Evolutionary conservation across 2,113 vertebrate species (phyloP).

Genomic region (Malaclemys terrapin): DNA sequence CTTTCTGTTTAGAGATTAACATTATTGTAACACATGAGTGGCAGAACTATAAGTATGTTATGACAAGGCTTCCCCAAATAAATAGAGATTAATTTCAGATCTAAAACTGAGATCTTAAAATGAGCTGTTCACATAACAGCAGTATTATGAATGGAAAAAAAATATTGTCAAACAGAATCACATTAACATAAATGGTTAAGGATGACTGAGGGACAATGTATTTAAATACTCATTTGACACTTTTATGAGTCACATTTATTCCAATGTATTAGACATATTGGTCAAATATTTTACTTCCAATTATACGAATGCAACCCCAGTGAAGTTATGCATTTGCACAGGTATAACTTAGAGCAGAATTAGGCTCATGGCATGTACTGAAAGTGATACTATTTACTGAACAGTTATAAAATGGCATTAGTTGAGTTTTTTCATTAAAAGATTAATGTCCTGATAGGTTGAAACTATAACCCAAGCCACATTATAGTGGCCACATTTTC

Average conservation of each 20-base stretch:
- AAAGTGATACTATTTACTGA: not conserved
- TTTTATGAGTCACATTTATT: conserved; percentile 4
- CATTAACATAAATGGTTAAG: not conserved
- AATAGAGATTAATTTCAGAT: not conserved
- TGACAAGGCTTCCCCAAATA: not conserved
- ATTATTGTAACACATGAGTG: not conserved
- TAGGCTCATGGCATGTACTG: not conserved
- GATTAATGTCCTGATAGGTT: not conserved
- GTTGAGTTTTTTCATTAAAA: not conserved
- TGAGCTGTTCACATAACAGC: not conserved
- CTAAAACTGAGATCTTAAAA: conserved; percentile 6
- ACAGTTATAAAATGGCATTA: not conserved
- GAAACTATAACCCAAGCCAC: not conserved
- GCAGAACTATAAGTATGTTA: not conserved
- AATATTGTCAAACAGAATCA: not conserved
- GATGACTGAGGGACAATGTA: not conserved
- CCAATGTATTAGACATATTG: not conserved
- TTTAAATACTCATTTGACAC: not conserved
- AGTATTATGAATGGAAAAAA: conserved; percentile 1
- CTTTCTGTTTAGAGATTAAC: conserved; percentile 6
- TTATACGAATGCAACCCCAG: not conserved
- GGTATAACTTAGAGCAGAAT: not conserved
- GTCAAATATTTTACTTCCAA: not conserved
- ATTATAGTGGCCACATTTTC: not conserved
- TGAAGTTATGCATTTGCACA: not conserved